These are phyloP conservation scores for Laupala kohalensis DNA, from an alignment of 1,140 invertebrate genomes.

Conservation along the genomic window DNA sequence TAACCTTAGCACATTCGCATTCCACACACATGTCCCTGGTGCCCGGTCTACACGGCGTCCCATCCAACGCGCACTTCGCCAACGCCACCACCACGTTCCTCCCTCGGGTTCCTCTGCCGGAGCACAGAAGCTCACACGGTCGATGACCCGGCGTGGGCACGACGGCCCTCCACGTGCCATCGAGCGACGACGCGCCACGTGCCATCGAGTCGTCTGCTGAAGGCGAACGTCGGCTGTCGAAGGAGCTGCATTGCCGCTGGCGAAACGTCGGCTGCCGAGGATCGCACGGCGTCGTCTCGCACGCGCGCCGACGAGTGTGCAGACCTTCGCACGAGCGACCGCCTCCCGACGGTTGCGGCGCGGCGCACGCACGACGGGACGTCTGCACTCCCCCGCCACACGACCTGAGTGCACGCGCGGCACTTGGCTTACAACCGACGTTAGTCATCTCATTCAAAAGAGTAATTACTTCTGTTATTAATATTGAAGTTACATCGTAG, in stretches of 20 bases:
- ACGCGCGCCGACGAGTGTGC: slow-evolving; percentile 42
- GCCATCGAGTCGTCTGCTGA: slow-evolving; percentile 36
- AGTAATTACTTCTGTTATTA: too few species aligned
- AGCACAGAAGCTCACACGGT: slow-evolving; percentile 39
- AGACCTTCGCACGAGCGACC: slow-evolving; percentile 51
- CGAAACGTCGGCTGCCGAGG: slow-evolving; percentile 35
- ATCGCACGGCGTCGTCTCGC: slow-evolving; percentile 42
- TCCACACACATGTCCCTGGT: slow-evolving; percentile 42
- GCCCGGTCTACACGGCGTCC: slow-evolving; percentile 42
- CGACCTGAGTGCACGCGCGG: too few species aligned
- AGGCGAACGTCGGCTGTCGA: slow-evolving; percentile 31
- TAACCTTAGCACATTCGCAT: slow-evolving; percentile 40
- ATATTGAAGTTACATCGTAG: too few species aligned
- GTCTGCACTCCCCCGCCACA: slow-evolving; percentile 73
- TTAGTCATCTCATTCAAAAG: too few species aligned
- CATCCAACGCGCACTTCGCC: slow-evolving; percentile 31
- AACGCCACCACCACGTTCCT: slow-evolving; percentile 30
- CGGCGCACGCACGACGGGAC: slow-evolving; percentile 53
- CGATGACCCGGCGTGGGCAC: slow-evolving; percentile 19
- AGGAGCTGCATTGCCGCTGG: slow-evolving; percentile 41
- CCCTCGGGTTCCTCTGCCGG: slow-evolving; percentile 33
- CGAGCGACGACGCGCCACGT: slow-evolving; percentile 22
- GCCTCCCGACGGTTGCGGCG: slow-evolving; percentile 60
- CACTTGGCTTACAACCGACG: too few species aligned
- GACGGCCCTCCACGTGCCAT: slow-evolving; percentile 40